These are phyloP conservation scores for Patella pellucida DNA, from an alignment of 2,888 invertebrate genomes.

Conservation along the genomic window DNA sequence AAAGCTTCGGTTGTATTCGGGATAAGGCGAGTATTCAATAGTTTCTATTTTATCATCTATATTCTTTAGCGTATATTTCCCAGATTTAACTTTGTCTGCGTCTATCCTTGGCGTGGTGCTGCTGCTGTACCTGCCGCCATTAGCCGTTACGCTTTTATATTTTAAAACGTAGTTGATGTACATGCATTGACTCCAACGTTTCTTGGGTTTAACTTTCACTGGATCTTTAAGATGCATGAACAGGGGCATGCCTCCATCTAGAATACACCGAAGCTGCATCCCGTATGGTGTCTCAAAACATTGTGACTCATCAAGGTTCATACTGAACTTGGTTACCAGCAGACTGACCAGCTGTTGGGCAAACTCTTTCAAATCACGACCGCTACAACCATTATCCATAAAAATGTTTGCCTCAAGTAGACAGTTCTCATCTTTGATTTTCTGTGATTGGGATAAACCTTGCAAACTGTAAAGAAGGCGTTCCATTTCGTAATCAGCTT, in stretches of 20 bases:
- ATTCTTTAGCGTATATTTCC: background rate
- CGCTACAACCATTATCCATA: conserved; percentile 40
- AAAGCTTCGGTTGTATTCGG: conserved; percentile 16
- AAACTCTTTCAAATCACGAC: conserved; percentile 37
- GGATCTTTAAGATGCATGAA: conserved; percentile 45
- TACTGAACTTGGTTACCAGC: conserved; percentile 31
- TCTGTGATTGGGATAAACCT: conserved; percentile 30
- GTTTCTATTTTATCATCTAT: conserved; percentile 1
- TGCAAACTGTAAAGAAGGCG: conserved; percentile 38
- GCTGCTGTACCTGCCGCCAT: background rate
- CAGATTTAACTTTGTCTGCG: background rate
- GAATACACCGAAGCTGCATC: conserved; percentile 38
- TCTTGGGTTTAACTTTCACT: conserved; percentile 38
- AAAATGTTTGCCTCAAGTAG: conserved; percentile 41
- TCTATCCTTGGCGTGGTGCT: too few species aligned
- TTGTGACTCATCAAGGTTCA: conserved; percentile 26
- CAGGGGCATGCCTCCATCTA: conserved; percentile 43
- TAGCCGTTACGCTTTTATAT: conserved; percentile 27
- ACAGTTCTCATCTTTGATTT: conserved; percentile 30
- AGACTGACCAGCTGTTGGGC: conserved; percentile 39
- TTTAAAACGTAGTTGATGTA: conserved; percentile 53
- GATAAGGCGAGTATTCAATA: conserved; percentile 25
- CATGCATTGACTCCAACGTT: conserved; percentile 44
- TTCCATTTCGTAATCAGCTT: conserved; percentile 46
- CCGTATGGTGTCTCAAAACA: conserved; percentile 42